Evolutionary conservation across 2,888 invertebrate genomes (phyloP).

Genomic region (Heliconius hortense): DNA sequence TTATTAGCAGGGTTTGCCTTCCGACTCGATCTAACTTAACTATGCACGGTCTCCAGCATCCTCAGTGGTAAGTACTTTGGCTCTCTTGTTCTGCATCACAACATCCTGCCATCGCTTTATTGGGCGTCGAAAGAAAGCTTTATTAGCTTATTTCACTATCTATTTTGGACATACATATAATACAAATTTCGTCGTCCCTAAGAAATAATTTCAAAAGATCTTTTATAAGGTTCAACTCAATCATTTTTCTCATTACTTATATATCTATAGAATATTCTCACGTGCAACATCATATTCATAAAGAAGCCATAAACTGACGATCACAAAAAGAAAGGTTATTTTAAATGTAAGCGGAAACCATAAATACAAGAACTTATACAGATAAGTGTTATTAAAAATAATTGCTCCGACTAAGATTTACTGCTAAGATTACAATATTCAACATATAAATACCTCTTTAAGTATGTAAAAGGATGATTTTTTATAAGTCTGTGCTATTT

Average conservation of each 20-base stretch:
- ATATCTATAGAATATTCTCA: constrained; percentile 13
- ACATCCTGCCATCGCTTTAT: too few relatives aligned
- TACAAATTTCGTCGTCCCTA: background rate
- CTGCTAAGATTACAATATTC: constrained; percentile 30
- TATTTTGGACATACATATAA: too few relatives aligned
- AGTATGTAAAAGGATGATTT: background rate
- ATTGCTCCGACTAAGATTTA: constrained; percentile 40
- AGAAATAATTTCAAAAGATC: constrained; percentile 9
- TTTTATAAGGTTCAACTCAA: background rate
- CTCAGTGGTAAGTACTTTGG: too few relatives aligned
- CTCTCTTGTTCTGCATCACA: too few relatives aligned
- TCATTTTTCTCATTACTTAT: background rate
- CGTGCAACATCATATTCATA: constrained; percentile 10
- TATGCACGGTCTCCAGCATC: too few relatives aligned
- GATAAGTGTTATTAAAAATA: constrained; percentile 45
- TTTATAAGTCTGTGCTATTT: background rate
- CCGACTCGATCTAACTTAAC: too few relatives aligned
- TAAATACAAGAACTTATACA: constrained; percentile 41
- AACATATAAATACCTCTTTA: constrained; percentile 1
- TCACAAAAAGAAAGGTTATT: constrained; percentile 37
- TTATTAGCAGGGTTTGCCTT: too few relatives aligned
- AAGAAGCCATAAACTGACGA: constrained; percentile 31
- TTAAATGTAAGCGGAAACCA: constrained; percentile 39
- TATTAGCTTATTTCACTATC: too few relatives aligned
- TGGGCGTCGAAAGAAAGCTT: too few relatives aligned